These are phyloP conservation scores for Drosophila sordidapex DNA, from an alignment of 2,888 invertebrate genomes.

Conservation along the genomic window DNA sequence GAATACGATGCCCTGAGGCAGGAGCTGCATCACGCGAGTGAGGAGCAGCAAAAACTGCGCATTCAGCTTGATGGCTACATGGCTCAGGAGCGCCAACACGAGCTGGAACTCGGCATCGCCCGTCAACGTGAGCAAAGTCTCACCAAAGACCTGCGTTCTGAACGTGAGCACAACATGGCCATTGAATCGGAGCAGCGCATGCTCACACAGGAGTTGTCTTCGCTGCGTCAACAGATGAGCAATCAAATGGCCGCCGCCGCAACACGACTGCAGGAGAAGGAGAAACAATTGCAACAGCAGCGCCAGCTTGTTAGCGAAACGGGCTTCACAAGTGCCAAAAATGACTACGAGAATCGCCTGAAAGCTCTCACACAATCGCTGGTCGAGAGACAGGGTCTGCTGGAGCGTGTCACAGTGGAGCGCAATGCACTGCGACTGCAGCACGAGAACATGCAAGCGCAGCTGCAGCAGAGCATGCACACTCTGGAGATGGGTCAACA, in stretches of 20 bases:
- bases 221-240: conserved; percentile 84
- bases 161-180: conserved; percentile 85
- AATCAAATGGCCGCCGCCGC: conserved; percentile 80
- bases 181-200: conserved; percentile 83
- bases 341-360: conserved; percentile 83
- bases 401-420: conserved; percentile 93
- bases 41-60: conserved; percentile 70
- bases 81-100: conserved; percentile 61
- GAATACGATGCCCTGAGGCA: conserved; percentile 87
- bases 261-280: conserved; percentile 78
- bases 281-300: conserved; percentile 78
- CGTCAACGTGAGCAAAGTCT: conserved; percentile 68
- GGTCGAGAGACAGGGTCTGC: conserved; percentile 92
- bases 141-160: conserved; percentile 75
- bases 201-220: conserved; percentile 83
- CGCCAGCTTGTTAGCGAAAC: conserved; percentile 48
- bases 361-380: conserved; percentile 91
- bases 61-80: conserved; percentile 72
- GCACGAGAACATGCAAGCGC: conserved; percentile 87
- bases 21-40: conserved; percentile 71
- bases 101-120: conserved; percentile 53
- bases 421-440: conserved; percentile 94
- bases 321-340: conserved; percentile 72
- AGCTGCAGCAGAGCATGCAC: conserved; percentile 87
- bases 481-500: conserved; percentile 60